These are phyloP conservation scores for Micronycteris hirsuta DNA, from an alignment of 2,113 vertebrate species.

Conservation along the genomic window DNA sequence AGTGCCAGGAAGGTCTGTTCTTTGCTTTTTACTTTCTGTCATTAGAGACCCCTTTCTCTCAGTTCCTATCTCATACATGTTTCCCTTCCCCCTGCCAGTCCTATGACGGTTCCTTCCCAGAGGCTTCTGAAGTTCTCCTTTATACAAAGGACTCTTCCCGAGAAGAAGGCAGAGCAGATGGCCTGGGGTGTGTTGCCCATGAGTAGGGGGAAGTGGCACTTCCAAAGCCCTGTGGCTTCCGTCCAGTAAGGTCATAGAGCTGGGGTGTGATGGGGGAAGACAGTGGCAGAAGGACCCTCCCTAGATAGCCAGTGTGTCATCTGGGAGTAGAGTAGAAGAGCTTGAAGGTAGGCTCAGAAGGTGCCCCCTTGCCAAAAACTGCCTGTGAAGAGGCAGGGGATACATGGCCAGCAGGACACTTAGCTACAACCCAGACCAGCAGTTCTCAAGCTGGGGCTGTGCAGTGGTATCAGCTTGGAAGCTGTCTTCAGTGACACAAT, in stretches of 20 bases:
- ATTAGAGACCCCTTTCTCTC: background rate
- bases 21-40: background rate
- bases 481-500: background rate
- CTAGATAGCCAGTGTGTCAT: background rate
- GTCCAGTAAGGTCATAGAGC: background rate
- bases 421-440: background rate
- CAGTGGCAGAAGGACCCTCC: background rate
- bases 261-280: background rate
- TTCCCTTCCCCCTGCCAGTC: background rate
- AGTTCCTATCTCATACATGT: background rate
- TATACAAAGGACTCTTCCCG: background rate
- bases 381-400: background rate
- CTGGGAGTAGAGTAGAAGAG: background rate
- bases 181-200: background rate
- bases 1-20: background rate
- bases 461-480: background rate
- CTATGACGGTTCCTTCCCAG: background rate
- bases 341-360: background rate
- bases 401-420: background rate
- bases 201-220: background rate
- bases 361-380: background rate
- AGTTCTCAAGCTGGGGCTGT: background rate
- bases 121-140: background rate
- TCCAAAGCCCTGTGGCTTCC: background rate
- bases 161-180: background rate